Evolutionary conservation across 2,797 vertebrate species (phyloP).

Genomic region (Anas bernieri): DNA sequence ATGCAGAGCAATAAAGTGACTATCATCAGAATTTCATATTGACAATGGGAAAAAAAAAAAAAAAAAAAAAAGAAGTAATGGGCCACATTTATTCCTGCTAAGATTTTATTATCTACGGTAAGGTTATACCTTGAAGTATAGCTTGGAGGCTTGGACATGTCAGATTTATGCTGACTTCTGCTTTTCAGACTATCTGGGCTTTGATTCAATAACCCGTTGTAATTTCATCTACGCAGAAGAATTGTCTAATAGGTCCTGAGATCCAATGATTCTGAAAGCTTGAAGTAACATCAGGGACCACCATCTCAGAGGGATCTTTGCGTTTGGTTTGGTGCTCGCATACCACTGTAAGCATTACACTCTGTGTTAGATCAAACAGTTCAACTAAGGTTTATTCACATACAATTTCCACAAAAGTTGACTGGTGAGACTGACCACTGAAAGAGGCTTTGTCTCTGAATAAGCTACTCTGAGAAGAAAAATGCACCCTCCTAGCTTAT

Average conservation of each 20-base stretch:
- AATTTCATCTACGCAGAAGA: neutral
- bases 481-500: neutral
- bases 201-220: neutral
- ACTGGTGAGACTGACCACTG: neutral
- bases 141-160: neutral
- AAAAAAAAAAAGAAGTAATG: slow-evolving; percentile 40
- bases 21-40: slow-evolving; percentile 51
- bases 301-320: neutral
- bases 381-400: neutral
- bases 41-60: neutral
- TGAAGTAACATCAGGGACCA: neutral
- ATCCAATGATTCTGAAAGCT: neutral
- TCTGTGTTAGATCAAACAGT: neutral
- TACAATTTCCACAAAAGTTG: neutral
- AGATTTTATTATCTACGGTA: slow-evolving; percentile 14
- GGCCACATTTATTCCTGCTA: slow-evolving; percentile 18
- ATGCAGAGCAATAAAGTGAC: slow-evolving; percentile 34
- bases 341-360: neutral
- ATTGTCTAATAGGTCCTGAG: neutral
- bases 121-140: neutral
- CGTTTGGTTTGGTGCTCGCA: neutral
- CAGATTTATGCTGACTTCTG: slow-evolving; percentile 1
- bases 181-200: neutral
- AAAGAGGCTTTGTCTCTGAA: neutral
- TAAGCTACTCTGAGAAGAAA: neutral